phyloP scores from a whole-genome alignment of 1,140 invertebrate species.

The Drosophila kepulauana region DNA sequence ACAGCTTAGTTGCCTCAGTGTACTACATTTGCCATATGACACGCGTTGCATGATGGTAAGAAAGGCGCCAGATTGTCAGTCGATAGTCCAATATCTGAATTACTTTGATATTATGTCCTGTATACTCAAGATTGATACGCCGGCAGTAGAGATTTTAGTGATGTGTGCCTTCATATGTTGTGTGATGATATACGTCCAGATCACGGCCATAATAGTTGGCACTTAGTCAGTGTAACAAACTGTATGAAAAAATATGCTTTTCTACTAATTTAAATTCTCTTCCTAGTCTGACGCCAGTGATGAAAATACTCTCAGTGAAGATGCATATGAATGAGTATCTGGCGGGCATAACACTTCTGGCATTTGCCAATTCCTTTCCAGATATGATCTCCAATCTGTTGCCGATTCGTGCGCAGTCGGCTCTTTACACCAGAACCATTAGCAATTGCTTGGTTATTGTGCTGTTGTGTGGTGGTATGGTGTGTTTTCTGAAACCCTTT shows the following conservation, averaged over 20 bases:
- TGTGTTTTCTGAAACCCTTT: slow-evolving; percentile 54
- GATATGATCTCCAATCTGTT: slow-evolving; percentile 55
- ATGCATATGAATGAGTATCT: slow-evolving; percentile 61
- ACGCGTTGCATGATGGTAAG: slow-evolving; percentile 40
- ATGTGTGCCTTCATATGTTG: slow-evolving; percentile 12
- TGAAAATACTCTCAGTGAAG: slow-evolving; percentile 51
- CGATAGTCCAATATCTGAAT: slow-evolving; percentile 31
- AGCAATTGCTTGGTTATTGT: slow-evolving; percentile 49
- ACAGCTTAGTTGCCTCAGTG: slow-evolving; percentile 48
- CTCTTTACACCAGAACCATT: slow-evolving; percentile 51
- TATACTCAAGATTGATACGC: background rate
- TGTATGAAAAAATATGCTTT: too few relatives aligned
- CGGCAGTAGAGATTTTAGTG: background rate
- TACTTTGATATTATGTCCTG: slow-evolving; percentile 59
- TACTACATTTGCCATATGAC: slow-evolving; percentile 17
- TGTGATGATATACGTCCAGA: background rate
- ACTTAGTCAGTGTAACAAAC: slow-evolving; percentile 39
- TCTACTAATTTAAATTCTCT: background rate
- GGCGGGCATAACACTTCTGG: slow-evolving; percentile 50
- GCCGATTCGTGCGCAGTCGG: slow-evolving; percentile 53
- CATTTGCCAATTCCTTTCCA: slow-evolving; percentile 45
- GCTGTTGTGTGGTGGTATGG: slow-evolving; percentile 45
- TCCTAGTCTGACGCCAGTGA: slow-evolving; percentile 30
- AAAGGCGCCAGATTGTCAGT: slow-evolving; percentile 21
- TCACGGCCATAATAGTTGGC: slow-evolving; percentile 18